Conservation (phyloP, 1,140 invertebrate genomes). For the Microplitis demolitor region DNA sequence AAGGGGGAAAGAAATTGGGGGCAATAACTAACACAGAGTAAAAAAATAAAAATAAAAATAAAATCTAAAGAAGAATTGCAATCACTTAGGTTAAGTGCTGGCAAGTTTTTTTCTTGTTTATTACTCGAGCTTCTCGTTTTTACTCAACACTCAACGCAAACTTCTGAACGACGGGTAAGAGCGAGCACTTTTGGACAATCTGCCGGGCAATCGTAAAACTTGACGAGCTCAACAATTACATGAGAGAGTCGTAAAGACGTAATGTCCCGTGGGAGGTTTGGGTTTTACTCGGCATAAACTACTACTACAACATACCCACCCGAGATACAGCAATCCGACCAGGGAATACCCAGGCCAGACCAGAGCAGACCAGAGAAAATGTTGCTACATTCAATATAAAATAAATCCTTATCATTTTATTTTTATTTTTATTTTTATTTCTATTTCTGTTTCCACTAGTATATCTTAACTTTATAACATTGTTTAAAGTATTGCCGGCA, state of each 20-base stretch:
- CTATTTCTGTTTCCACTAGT: too few species aligned
- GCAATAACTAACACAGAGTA: background rate
- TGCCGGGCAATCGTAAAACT: slow-evolving; percentile 53
- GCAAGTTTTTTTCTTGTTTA: background rate
- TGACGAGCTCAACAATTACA: slow-evolving; percentile 59
- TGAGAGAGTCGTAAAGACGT: slow-evolving; percentile 57
- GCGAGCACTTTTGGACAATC: slow-evolving; percentile 42
- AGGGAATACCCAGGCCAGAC: too few species aligned
- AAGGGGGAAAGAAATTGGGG: too few species aligned
- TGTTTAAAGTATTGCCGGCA: too few species aligned
- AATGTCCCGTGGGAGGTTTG: slow-evolving; percentile 40
- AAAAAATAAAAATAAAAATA: background rate
- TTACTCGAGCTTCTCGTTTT: background rate
- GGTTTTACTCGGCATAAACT: slow-evolving; percentile 24
- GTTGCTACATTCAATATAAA: too few species aligned
- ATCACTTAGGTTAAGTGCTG: slow-evolving; percentile 14
- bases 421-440: too few species aligned
- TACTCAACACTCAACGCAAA: background rate
- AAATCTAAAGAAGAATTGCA: slow-evolving; percentile 2
- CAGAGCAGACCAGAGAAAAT: too few species aligned
- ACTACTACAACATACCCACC: too few species aligned
- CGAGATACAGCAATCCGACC: too few species aligned
- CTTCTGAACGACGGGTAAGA: background rate
- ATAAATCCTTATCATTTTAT: too few species aligned
- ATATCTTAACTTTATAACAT: too few species aligned